Percentiles rank a stretch among this genome's conserved stretches.
Evolutionary conservation across 2,888 invertebrate species (phyloP).

Genomic region (Automeris io): DNA sequence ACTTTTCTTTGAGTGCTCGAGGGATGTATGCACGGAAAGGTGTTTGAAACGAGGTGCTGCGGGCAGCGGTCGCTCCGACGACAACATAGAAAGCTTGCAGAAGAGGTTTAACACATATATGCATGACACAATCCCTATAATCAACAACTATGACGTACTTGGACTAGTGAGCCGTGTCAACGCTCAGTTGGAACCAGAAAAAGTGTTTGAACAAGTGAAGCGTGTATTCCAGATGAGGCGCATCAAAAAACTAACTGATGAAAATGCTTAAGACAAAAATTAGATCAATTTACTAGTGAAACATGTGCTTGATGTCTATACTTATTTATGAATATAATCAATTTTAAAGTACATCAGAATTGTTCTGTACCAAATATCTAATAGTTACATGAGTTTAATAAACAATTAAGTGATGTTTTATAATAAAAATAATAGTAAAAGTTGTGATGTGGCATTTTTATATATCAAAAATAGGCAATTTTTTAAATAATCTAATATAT

Average conservation of each 20-base stretch:
- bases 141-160: constrained; percentile 84
- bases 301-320: constrained; percentile 5
- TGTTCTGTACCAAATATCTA: background rate
- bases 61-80: constrained; percentile 95
- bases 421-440: no score
- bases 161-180: constrained; percentile 86
- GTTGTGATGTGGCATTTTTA: no score
- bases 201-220: constrained; percentile 80
- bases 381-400: background rate
- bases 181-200: constrained; percentile 80
- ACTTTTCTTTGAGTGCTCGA: constrained; percentile 93
- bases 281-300: constrained; percentile 26
- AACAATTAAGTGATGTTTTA: background rate
- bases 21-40: constrained; percentile 88
- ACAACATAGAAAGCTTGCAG: constrained; percentile 91
- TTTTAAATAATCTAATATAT: no score
- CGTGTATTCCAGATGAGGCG: no score
- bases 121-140: constrained; percentile 92
- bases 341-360: constrained; percentile 5
- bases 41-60: constrained; percentile 91
- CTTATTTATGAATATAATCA: constrained; percentile 9
- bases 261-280: constrained; percentile 25
- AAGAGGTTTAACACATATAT: constrained; percentile 92
- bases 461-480: no score
- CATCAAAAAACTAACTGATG: constrained; percentile 40